Evolutionary conservation across 1,140 invertebrate species (phyloP), one percentile per base, ranked within the genome.

Genomic region (Pogonognathellus flavescens): DNA sequence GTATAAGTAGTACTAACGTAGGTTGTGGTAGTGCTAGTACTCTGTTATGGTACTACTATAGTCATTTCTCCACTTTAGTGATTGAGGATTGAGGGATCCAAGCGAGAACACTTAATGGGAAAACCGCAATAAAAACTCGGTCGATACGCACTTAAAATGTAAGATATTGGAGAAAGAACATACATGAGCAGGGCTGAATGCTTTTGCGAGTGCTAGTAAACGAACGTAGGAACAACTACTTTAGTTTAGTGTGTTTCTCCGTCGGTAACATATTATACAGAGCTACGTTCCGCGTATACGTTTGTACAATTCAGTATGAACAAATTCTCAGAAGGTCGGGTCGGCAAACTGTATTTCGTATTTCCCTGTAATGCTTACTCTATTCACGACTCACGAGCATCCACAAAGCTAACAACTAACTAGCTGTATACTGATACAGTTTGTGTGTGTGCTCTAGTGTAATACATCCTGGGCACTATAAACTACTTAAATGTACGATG

Each of bases 71-170:
- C 41, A 76, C 41, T 76, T 76, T 76, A 41, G 80, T 82, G 80
- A 82, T 82, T 82, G 80, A 82, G 80, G 55, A 82, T 55, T 82
- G 80, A 82, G 80, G 80, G 80, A 82, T 55, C 80, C 50, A 59
- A 82, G 80, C 80, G 80, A 82, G 80, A 82, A 82, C 52, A 82
- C 80, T 82, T 82, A 82, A 82, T 82, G 80, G 80, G 50, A 59
- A 82, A 82, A 82, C 80, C 80, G 80, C 80, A 82, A 82, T 82
- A 82, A 82, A 82, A 82, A 82, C 41, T 82, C 52, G 80, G 80
- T 82, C 80, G 80, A 82, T 82, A 82, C 80, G 80, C 55, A 82
- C 52, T 82, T 82, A 82, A 59, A 82, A 82, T 82, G 80, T 82
- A 59, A 59, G 80, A 82, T 82, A 59, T 55, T 82, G 80, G 80